Conservation (phyloP, 2,888 invertebrate species). For the Mythimna lalbum region DNA sequence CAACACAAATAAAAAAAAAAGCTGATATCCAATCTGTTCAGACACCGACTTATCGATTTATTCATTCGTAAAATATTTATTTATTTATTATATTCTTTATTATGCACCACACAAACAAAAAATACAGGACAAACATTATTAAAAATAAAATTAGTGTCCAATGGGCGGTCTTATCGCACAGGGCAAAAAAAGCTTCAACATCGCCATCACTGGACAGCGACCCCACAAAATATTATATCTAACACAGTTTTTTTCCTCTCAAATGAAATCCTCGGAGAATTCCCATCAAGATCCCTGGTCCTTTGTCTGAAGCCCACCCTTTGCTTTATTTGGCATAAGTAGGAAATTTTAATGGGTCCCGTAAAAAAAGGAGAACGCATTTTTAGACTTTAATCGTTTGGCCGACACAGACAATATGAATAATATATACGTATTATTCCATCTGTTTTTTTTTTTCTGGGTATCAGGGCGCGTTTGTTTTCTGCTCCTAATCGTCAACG, state of each 20-base stretch:
- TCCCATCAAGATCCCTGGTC: slow-evolving; percentile 71
- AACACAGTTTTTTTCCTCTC: slow-evolving; percentile 69
- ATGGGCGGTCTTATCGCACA: too few relatives aligned
- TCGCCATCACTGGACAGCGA: slow-evolving; percentile 38
- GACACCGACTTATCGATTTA: too few relatives aligned
- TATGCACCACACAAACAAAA: too few relatives aligned
- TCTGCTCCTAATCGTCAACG: slow-evolving; percentile 53
- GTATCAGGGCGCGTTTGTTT: slow-evolving; percentile 52
- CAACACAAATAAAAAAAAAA: too few relatives aligned
- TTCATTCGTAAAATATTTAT: neutral
- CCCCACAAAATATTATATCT: slow-evolving; percentile 72
- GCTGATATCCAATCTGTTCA: too few relatives aligned
- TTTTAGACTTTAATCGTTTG: slow-evolving; percentile 72
- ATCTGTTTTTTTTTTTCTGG: slow-evolving; percentile 57
- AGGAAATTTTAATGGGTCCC: slow-evolving; percentile 72
- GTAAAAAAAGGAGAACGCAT: slow-evolving; percentile 72
- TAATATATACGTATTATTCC: slow-evolving; percentile 62
- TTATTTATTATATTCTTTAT: too few relatives aligned
- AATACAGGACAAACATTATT: too few relatives aligned
- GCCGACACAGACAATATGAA: slow-evolving; percentile 67
- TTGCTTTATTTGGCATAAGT: slow-evolving; percentile 78
- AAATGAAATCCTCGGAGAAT: slow-evolving; percentile 71
- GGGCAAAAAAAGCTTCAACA: slow-evolving; percentile 19
- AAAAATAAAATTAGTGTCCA: too few relatives aligned
- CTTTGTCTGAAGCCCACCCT: slow-evolving; percentile 74